Base-by-base conservation (phyloP, 2,888 invertebrate genomes). In the Sphinx pinastri region DNA sequence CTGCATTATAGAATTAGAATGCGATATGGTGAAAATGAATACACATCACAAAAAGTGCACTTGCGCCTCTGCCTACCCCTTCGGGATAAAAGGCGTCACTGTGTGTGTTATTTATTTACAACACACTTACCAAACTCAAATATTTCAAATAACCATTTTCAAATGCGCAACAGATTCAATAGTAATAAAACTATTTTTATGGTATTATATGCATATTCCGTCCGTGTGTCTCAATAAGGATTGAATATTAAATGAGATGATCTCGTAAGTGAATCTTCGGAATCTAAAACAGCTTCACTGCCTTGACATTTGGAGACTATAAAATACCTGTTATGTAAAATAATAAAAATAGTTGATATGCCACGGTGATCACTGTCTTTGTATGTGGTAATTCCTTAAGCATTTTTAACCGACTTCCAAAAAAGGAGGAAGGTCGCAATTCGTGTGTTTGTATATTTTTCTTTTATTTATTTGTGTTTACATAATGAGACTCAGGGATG, bases 231-330 rank as follows among this genome's bases (percentile, higher is more conserved):
- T 19, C 19, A 19, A 63, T 63, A 47, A 19, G 63, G 47, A 19
- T 63, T 49, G 63, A 63, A 63, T 63, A 11, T 14, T 19, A 49
- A 25, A 25, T 60, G 47, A 60, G 69, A 63, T 69, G 63, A 69
- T 63, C 63, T 54, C 63, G 45, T 54, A 51, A 60, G 59, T 31
- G 51, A 51, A 19, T 60, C 51, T 47, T 11, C 49, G 19, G 67
- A 68, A 70, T 70, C 45, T 58, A 49, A 70, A 70, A 38, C 57
- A 52, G 45, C 67, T 59, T 16, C 45, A n/a, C 52, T n/a, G 38
- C 69, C 60, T 70, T 70, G 60, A 51, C 60, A 52, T 69, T 72
- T 68, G 38, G 51, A 54, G 51, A 52, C 51, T 59, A 63, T 49
- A 47, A 5, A 13, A 47, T 69, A 69, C 60, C 54, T 63, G n/a